phyloP scores from a whole-genome alignment of 2,888 invertebrate genomes.

The Tanytarsus gracilentus region DNA sequence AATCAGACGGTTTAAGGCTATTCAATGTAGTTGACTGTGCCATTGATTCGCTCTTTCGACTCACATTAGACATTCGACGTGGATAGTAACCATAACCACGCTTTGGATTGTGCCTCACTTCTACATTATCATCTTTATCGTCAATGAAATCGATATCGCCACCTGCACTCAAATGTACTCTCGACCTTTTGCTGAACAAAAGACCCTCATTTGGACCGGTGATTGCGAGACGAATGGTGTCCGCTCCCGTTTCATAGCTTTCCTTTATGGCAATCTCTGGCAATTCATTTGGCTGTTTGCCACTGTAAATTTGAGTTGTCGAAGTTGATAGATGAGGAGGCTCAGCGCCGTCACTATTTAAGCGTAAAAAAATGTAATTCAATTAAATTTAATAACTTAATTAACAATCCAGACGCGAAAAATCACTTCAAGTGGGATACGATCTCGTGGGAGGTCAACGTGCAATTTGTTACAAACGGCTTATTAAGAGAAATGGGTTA shows the following conservation, averaged over 20 bases:
- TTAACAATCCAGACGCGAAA: no score
- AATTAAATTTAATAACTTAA: not conserved
- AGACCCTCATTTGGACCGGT: conserved; percentile 78
- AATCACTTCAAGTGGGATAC: no score
- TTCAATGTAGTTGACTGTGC: not conserved
- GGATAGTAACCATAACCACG: no score
- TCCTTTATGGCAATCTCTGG: conserved; percentile 51
- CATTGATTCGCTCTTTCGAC: conserved; percentile 12
- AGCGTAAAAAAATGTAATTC: not conserved
- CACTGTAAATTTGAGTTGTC: conserved; percentile 56
- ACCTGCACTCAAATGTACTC: conserved; percentile 56
- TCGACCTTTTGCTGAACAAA: conserved; percentile 58
- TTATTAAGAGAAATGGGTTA: no score
- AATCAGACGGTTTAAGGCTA: conserved; percentile 18
- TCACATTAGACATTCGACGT: conserved; percentile 15
- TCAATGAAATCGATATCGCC: conserved; percentile 69
- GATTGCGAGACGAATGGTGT: conserved; percentile 58
- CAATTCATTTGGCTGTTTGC: conserved; percentile 62
- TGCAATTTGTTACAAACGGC: no score
- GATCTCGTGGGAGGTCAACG: no score
- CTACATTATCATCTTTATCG: conserved; percentile 42
- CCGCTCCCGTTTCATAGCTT: conserved; percentile 47
- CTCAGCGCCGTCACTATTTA: not conserved
- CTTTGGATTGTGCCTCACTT: conserved; percentile 31
- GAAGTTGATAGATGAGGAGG: not conserved